Evolutionary conservation across 2,888 invertebrate genomes (phyloP), one percentile per base, ranked within the genome.

Genomic region (Fragum fragum): DNA sequence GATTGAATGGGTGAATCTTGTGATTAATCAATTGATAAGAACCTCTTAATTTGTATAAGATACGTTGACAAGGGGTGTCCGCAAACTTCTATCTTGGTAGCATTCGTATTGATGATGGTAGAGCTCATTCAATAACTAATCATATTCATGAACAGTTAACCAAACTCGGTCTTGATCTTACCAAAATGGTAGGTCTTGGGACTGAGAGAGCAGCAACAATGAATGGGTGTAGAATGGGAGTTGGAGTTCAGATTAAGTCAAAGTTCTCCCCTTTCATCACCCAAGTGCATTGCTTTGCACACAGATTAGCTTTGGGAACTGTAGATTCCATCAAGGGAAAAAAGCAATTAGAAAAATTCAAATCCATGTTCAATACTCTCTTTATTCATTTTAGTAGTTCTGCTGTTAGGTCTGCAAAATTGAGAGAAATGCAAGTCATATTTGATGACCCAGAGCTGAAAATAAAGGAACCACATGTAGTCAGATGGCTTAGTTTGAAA

Each of bases 261-360:
- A 36, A 36, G 9, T 36, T 6, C 3, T 36, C 32, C 32, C 32
- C 32, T 36, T 36, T 9, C 32, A 36, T 36, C n/a, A n/a, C n/a
- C n/a, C n/a, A n/a, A n/a, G n/a, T n/a, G n/a, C n/a, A 74, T 28
- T 74, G 74, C 23, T 14, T 74, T 18, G 74, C 74, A 14, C 74
- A 74, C 53, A 53, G 75, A 21, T 21, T 75, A 21, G 75, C 75
- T 21, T 55, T 75, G 14, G 75, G 52, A 32, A 29, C 42, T 36
- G 26, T 23, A 53, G 74, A 74, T 53, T 5, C 55, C 18, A 16
- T 75, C 2, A 75, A 68, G 32, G 68, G 36, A 11, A 29, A 66
- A 5, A n/a, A 52, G 26, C 14, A 18, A 47, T 36, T 55, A 3
- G 68, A 66, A 36, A 75, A 47, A 23, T 75, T 75, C n/a, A 75